Evolutionary conservation across 2,797 vertebrate genomes (phyloP).

Genomic region (Pseudomugil gertrudae): DNA sequence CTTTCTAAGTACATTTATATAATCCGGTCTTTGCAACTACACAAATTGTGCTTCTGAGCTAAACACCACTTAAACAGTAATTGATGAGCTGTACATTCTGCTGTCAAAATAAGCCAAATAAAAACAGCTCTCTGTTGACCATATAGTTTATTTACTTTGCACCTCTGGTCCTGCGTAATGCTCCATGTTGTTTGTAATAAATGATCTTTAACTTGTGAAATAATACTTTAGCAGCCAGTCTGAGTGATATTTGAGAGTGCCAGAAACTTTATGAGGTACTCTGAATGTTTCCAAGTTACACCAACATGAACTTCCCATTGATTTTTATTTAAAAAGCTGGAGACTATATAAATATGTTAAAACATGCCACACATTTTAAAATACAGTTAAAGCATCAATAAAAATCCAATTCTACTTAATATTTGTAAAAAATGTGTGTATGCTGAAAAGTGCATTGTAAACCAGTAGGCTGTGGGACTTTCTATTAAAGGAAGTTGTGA

Average conservation of each 20-base stretch:
- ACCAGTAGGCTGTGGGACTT: too few relatives aligned
- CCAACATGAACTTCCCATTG: neutral
- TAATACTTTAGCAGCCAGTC: neutral
- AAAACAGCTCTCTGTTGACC: constrained; percentile 27
- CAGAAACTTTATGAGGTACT: too few relatives aligned
- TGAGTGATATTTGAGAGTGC: neutral
- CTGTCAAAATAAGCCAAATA: constrained; percentile 34
- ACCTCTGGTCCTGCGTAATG: constrained; percentile 13
- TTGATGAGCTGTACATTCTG: constrained; percentile 9
- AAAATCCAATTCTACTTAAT: too few relatives aligned
- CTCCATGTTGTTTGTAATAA: constrained; percentile 25
- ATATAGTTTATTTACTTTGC: constrained; percentile 31
- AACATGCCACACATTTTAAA: neutral
- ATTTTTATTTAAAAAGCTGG: neutral
- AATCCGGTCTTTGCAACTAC: too few relatives aligned
- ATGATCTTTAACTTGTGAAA: constrained; percentile 20
- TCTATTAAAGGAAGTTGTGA: too few relatives aligned
- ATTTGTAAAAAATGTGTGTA: too few relatives aligned
- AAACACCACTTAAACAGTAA: neutral
- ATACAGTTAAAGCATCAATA: neutral
- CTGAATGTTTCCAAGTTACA: neutral
- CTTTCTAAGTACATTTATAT: too few relatives aligned
- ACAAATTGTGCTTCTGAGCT: too few relatives aligned
- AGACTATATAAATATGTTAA: neutral
- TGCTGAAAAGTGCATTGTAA: too few relatives aligned